A percentile compares a stretch with the other conserved stretches of the same genome.
phyloP scores from a whole-genome alignment of 2,888 invertebrate genomes.

The Hemaris fuciformis region DNA sequence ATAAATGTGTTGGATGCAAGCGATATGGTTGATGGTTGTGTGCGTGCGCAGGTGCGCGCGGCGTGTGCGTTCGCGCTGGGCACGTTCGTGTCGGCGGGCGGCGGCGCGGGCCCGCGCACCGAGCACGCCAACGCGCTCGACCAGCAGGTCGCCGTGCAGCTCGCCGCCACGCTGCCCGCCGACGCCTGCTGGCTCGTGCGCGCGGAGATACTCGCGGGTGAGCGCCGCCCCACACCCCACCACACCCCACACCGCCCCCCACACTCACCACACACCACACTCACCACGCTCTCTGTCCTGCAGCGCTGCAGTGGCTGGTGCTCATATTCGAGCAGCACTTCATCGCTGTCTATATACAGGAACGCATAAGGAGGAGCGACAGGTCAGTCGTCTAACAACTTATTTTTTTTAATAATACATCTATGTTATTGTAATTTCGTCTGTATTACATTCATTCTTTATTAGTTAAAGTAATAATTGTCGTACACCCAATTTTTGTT shows the following conservation, averaged over 20 bases:
- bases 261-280: not conserved
- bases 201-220: slow-evolving; percentile 92
- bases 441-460: not conserved
- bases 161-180: slow-evolving; percentile 87
- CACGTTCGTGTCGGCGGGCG: slow-evolving; percentile 93
- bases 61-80: slow-evolving; percentile 97
- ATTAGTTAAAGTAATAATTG: not conserved
- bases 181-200: slow-evolving; percentile 96
- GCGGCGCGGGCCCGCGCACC: slow-evolving; percentile 86
- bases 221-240: no score
- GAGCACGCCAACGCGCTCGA: slow-evolving; percentile 97
- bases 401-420: not conserved
- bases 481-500: no score
- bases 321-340: slow-evolving; percentile 94
- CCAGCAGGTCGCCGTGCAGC: slow-evolving; percentile 93
- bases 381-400: slow-evolving; percentile 33
- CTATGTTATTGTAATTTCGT: no score
- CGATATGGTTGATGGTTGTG: no score
- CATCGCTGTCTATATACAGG: slow-evolving; percentile 88
- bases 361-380: slow-evolving; percentile 57
- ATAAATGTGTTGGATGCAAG: no score
- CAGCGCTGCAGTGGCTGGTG: slow-evolving; percentile 90
- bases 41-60: slow-evolving; percentile 86
- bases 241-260: no score
- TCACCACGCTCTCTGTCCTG: slow-evolving; percentile 33